Base-by-base conservation (phyloP, 2,888 invertebrate genomes). In the Druceiella hillmani region DNA sequence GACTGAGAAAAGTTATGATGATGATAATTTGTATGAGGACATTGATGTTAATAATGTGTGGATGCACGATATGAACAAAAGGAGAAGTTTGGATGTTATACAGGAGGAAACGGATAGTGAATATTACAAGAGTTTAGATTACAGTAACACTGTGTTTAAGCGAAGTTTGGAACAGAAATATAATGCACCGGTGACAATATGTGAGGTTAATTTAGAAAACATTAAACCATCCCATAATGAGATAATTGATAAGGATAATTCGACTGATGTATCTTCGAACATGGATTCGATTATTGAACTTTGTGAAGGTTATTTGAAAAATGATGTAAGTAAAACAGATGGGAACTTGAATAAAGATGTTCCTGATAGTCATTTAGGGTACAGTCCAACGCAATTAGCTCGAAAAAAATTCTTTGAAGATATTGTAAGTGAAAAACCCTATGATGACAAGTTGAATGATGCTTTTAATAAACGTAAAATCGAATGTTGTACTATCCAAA, bases 101-200 rank as follows among this genome's bases (percentile, higher is more conserved):
- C 64, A 69, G 27, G 72, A 72, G 39, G 72, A 72, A 20, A 66
- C 67, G 0, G 72, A 72, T 29, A 68, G 68, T 13, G 72, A 72
- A 37, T 72, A 72, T 37, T 72, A 72, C 45, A 61, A 63, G 42
- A 66, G 67, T 20, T 31, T 72, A 0, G 69, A 71, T 33, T 71
- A 69, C 42, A 63, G 62, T 41, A 67, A 68, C 22, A 50, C 60
- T 2, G 9, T 56, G 1, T 57, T 60, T 10, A 58, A 52, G 27
- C n/a, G n/a, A n/a, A n/a, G n/a, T n/a, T n/a, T n/a, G n/a, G n/a
- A n/a, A n/a, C n/a, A n/a, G n/a, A n/a, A n/a, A n/a, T 38, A 43
- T 0, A 43, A 44, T 4, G 47, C 45, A 9, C 40, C 48, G 1
- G 40, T 52, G 3, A 51, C 52, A 0, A 47, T 54, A 2, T 50